These are phyloP conservation scores for Catamblyrhynchus diadema DNA, from an alignment of 2,797 vertebrate genomes.

Conservation along the genomic window DNA sequence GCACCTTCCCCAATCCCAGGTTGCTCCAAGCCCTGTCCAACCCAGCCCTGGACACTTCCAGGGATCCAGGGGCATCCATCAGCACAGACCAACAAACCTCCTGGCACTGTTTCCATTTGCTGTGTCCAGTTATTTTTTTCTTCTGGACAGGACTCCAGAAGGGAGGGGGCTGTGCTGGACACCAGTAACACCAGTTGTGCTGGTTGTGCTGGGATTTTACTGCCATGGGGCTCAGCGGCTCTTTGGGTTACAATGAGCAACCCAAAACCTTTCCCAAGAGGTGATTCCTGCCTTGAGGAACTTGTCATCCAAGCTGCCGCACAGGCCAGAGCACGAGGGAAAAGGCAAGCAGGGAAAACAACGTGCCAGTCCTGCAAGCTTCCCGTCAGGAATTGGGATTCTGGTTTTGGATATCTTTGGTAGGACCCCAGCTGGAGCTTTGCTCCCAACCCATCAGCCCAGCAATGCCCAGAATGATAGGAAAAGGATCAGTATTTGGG, in stretches of 20 bases:
- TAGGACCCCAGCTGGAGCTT: neutral
- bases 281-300: neutral
- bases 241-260: rapidly evolving
- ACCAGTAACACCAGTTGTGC: neutral
- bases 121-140: neutral
- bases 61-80: neutral
- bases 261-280: neutral
- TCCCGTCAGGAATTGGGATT: neutral
- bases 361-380: rapidly evolving
- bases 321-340: rapidly evolving
- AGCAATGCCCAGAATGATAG: rapidly evolving
- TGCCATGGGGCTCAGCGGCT: neutral
- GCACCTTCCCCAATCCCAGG: neutral
- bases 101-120: neutral
- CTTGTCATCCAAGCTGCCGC: neutral
- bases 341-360: neutral
- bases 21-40: rapidly evolving
- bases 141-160: neutral
- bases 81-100: rapidly evolving
- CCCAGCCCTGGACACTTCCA: neutral
- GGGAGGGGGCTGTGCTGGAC: neutral
- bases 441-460: neutral
- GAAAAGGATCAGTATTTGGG: neutral
- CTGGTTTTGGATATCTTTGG: neutral
- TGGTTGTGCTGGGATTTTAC: neutral